Evolutionary conservation across 2,797 vertebrate genomes (phyloP).

Genomic region (Halcyon smyrnensis): DNA sequence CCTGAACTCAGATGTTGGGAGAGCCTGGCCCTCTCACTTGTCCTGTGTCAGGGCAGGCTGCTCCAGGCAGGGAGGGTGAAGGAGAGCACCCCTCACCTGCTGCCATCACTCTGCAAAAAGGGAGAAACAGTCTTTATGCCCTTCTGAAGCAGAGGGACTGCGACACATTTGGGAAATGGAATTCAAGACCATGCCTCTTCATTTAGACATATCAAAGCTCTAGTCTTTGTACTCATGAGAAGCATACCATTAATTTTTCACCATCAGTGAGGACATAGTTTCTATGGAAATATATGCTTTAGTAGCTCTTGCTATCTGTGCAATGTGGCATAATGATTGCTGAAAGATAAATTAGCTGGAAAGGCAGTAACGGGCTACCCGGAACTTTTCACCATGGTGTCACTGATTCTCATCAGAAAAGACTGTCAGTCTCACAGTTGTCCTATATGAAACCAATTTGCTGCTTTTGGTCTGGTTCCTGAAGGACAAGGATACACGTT

Average conservation of each 20-base stretch:
- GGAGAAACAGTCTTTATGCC: neutral
- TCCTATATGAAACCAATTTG: neutral
- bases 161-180: fast-evolving
- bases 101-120: neutral
- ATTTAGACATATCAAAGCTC: fast-evolving
- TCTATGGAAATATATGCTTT: neutral
- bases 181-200: neutral
- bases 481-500: neutral
- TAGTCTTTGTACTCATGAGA: neutral
- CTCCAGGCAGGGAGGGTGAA: neutral
- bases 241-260: neutral
- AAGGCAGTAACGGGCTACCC: neutral
- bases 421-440: neutral
- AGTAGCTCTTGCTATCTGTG: neutral
- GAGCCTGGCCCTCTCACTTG: neutral
- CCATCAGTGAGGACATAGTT: neutral
- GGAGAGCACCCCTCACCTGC: neutral
- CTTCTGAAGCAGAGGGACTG: neutral
- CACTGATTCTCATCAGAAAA: neutral
- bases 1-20: neutral
- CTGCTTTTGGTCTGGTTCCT: neutral
- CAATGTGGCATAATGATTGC: neutral
- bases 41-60: neutral
- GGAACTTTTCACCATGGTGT: neutral
- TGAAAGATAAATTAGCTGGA: neutral